These are phyloP conservation scores for Nansenia antarctica DNA, from an alignment of 2,113 vertebrate species.

Conservation along the genomic window DNA sequence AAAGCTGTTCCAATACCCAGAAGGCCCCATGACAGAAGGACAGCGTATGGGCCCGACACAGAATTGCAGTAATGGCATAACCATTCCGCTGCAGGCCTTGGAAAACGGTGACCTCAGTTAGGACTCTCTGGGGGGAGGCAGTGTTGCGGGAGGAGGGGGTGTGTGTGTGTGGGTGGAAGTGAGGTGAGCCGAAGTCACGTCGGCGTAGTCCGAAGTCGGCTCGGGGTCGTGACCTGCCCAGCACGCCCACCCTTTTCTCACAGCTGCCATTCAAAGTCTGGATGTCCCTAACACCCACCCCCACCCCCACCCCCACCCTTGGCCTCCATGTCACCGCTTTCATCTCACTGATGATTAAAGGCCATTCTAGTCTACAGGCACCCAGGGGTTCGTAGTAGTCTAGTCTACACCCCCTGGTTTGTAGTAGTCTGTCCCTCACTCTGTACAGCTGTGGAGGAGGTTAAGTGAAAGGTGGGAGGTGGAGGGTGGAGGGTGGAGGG, in stretches of 20 bases:
- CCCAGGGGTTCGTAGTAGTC: conserved; percentile 3
- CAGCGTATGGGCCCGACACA: not conserved
- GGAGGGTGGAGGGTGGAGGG: not conserved
- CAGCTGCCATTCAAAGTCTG: conserved; percentile 17
- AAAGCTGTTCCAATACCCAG: not conserved
- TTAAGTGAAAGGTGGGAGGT: not conserved
- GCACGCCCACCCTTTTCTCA: conserved; percentile 63
- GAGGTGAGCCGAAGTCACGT: conserved; percentile 22
- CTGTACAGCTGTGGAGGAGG: conserved; percentile 23
- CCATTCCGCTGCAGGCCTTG: conserved; percentile 29
- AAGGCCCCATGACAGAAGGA: not conserved
- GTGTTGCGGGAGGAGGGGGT: too few species aligned
- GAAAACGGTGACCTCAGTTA: conserved; percentile 49
- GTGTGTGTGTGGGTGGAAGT: not conserved
- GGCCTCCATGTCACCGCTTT: conserved; percentile 15
- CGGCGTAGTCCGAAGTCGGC: conserved; percentile 18
- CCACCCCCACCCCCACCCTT: conserved; percentile 10
- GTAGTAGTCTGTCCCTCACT: not conserved
- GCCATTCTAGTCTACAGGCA: conserved; percentile 25
- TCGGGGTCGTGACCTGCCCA: conserved; percentile 36
- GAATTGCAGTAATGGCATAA: conserved; percentile 33
- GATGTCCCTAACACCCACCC: too few species aligned
- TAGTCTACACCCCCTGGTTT: conserved; percentile 8
- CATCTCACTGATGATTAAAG: conserved; percentile 11
- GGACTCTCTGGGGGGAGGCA: conserved; percentile 19